phyloP scores from a whole-genome alignment of 2,888 invertebrate genomes.

The Acanthosepion lycidas region DNA sequence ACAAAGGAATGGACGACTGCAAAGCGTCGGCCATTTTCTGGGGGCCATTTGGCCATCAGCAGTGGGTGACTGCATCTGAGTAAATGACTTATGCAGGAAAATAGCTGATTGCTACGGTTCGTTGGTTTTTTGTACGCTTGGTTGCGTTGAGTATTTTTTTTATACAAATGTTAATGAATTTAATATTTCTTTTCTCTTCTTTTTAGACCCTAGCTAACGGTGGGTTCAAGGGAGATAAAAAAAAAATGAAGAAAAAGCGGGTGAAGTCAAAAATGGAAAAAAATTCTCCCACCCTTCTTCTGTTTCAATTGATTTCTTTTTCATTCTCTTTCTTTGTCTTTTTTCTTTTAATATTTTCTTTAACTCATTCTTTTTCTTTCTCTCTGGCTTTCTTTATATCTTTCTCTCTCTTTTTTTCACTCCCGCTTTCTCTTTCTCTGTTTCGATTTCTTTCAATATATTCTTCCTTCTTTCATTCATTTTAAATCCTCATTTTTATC shows the following conservation, averaged over 20 bases:
- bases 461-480: too few species aligned
- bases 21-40: not conserved
- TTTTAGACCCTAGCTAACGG: not conserved
- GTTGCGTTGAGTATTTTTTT: not conserved
- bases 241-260: not conserved
- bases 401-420: not conserved
- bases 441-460: not conserved
- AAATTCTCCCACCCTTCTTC: not conserved
- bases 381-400: not conserved
- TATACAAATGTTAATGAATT: conserved; percentile 33
- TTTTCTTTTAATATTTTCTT: too few species aligned
- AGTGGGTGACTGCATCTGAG: not conserved
- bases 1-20: not conserved
- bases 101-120: not conserved
- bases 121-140: not conserved
- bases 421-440: too few species aligned
- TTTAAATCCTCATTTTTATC: too few species aligned
- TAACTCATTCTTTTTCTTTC: not conserved
- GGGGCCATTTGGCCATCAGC: not conserved
- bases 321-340: not conserved
- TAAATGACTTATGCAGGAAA: not conserved
- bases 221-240: too few species aligned
- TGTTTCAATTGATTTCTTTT: not conserved
- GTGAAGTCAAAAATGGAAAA: not conserved
- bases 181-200: not conserved